These are phyloP conservation scores for Eidolon helvum DNA, from an alignment of 2,113 vertebrate genomes.

Conservation along the genomic window DNA sequence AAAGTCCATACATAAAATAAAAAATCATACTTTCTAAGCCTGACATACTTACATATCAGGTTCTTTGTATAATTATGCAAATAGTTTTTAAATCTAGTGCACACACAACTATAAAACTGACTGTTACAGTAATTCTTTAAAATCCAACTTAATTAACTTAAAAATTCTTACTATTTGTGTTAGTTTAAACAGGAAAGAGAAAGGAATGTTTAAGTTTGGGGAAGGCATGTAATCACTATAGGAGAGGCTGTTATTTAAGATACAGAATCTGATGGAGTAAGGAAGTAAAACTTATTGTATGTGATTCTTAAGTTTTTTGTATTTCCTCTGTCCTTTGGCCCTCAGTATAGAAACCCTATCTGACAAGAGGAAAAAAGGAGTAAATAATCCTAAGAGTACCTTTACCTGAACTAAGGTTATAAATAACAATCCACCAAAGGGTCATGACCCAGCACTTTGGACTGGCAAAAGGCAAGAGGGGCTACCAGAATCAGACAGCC, in stretches of 20 bases:
- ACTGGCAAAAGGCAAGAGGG: constrained; percentile 59
- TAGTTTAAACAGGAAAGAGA: neutral
- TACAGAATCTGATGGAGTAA: neutral
- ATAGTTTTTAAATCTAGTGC: neutral
- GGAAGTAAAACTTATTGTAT: neutral
- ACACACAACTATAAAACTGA: neutral
- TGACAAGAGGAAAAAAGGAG: neutral
- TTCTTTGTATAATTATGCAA: neutral
- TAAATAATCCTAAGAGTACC: neutral
- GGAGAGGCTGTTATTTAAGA: neutral
- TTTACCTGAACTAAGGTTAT: constrained; percentile 43
- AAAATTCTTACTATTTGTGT: neutral
- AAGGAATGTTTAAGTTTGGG: neutral
- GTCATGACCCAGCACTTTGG: constrained; percentile 29
- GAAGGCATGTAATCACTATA: neutral
- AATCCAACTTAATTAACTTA: neutral
- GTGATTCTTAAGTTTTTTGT: neutral
- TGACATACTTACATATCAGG: neutral
- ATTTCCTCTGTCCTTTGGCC: neutral
- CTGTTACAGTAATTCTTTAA: neutral
- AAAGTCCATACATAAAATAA: neutral
- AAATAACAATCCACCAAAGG: neutral
- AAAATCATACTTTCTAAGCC: neutral
- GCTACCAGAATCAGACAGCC: constrained; percentile 29
- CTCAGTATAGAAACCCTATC: neutral